Evolutionary conservation across 2,888 invertebrate genomes (phyloP).

Genomic region (Cabera pusaria): DNA sequence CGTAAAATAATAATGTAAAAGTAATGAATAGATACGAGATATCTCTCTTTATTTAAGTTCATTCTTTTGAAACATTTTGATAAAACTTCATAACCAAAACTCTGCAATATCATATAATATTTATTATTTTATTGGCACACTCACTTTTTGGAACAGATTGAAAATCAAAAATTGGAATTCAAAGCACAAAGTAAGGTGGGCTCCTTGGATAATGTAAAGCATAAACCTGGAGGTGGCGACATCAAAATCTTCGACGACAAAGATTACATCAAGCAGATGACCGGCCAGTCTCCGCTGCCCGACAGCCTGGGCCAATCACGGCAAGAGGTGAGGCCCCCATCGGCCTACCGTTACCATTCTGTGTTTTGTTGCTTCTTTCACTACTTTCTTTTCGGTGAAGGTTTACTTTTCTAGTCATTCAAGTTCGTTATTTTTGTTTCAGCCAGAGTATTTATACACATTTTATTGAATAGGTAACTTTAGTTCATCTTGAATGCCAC

Average conservation of each 20-base stretch:
- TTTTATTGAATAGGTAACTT: constrained; percentile 67
- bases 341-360: constrained; percentile 38
- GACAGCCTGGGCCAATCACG: constrained; percentile 65
- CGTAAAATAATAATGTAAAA: too few species aligned
- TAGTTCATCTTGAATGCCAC: constrained; percentile 23
- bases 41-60: too few species aligned
- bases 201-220: constrained; percentile 94
- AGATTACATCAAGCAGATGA: constrained; percentile 93
- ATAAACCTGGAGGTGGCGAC: constrained; percentile 96
- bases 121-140: constrained; percentile 62
- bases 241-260: constrained; percentile 97
- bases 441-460: constrained; percentile 79
- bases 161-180: constrained; percentile 95
- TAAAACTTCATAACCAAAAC: too few species aligned
- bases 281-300: constrained; percentile 66
- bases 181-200: constrained; percentile 97
- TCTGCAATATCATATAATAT: too few species aligned
- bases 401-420: constrained; percentile 44
- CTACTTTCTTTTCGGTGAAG: constrained; percentile 51
- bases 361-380: constrained; percentile 43
- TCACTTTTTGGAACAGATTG: constrained; percentile 87
- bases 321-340: constrained; percentile 75
- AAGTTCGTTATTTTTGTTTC: constrained; percentile 68
- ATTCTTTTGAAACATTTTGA: too few species aligned
- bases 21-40: too few species aligned